Conservation (phyloP, 2,797 vertebrate species). For the Melanotaenia pygmaea region DNA sequence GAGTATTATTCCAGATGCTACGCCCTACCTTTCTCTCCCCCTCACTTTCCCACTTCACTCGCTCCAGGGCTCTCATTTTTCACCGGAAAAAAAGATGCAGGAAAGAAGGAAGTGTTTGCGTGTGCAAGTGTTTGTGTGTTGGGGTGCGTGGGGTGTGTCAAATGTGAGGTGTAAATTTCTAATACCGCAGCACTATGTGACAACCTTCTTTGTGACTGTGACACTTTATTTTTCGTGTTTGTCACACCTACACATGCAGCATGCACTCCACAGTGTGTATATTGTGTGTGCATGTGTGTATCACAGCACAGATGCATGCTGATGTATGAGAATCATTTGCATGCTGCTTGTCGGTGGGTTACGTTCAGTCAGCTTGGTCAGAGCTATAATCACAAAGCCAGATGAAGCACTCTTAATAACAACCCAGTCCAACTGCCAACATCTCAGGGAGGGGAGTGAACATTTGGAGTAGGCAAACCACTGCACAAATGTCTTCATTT, state of each 20-base stretch:
- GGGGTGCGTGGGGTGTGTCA: conserved; percentile 28
- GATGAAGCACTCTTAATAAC: conserved; percentile 68
- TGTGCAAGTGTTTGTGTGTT: conserved; percentile 15
- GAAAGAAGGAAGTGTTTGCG: conserved; percentile 52
- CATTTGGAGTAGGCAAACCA: conserved; percentile 45
- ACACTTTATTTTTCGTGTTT: conserved; percentile 6
- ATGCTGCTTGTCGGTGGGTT: conserved; percentile 59
- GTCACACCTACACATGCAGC: conserved; percentile 21
- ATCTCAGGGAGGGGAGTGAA: conserved; percentile 41
- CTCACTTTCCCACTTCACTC: conserved; percentile 52
- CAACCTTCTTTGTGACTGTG: conserved; percentile 39
- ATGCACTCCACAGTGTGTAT: not conserved
- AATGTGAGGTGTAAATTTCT: conserved; percentile 55
- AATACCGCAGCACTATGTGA: conserved; percentile 40
- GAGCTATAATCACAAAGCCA: conserved; percentile 71
- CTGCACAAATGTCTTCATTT: conserved; percentile 51
- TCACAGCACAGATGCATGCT: conserved; percentile 64
- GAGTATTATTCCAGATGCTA: conserved; percentile 77
- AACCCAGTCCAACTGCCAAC: conserved; percentile 43
- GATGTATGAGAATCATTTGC: conserved; percentile 59
- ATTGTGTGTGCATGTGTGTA: conserved; percentile 25
- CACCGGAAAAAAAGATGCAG: conserved; percentile 43
- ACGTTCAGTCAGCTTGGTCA: conserved; percentile 65
- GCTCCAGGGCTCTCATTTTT: conserved; percentile 66
- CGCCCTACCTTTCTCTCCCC: conserved; percentile 28